Evolutionary conservation across 1,140 invertebrate species (phyloP).

Genomic region (Ganaspis sp.): DNA sequence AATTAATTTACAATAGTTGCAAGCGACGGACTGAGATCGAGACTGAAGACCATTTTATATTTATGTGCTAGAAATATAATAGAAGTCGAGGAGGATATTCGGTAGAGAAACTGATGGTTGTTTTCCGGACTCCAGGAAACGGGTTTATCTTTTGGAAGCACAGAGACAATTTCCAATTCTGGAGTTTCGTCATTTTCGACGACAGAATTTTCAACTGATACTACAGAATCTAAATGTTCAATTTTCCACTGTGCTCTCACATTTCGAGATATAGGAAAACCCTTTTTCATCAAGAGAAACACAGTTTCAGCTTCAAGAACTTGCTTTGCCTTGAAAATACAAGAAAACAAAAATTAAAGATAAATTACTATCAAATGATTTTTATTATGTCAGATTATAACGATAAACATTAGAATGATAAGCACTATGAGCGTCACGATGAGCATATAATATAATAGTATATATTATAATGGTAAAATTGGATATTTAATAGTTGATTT

Average conservation of each 20-base stretch:
- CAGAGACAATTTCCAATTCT: constrained; percentile 82
- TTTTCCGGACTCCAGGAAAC: constrained; percentile 75
- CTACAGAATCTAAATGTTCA: constrained; percentile 81
- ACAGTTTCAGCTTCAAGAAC: constrained; percentile 81
- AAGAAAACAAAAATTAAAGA: background rate
- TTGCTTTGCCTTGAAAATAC: constrained; percentile 62
- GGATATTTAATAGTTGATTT: no score
- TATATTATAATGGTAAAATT: no score
- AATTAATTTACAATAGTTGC: constrained; percentile 80
- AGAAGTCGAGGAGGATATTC: constrained; percentile 74
- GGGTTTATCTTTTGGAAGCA: constrained; percentile 78
- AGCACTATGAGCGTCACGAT: no score
- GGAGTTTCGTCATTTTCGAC: constrained; percentile 68
- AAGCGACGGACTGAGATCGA: constrained; percentile 89
- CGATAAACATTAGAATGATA: no score
- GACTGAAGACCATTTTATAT: constrained; percentile 85
- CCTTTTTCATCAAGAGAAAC: constrained; percentile 84
- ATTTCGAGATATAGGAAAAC: constrained; percentile 86
- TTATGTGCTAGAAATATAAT: constrained; percentile 78
- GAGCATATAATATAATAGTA: no score
- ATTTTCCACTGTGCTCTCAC: constrained; percentile 86
- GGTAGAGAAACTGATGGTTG: constrained; percentile 77
- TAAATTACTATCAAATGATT: no score
- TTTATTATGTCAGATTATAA: background rate
- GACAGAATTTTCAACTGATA: constrained; percentile 74